Evolutionary conservation across 2,888 invertebrate species (phyloP), one percentile per base, ranked within the genome.

Genomic region (Sarcophaga caerulescens): DNA sequence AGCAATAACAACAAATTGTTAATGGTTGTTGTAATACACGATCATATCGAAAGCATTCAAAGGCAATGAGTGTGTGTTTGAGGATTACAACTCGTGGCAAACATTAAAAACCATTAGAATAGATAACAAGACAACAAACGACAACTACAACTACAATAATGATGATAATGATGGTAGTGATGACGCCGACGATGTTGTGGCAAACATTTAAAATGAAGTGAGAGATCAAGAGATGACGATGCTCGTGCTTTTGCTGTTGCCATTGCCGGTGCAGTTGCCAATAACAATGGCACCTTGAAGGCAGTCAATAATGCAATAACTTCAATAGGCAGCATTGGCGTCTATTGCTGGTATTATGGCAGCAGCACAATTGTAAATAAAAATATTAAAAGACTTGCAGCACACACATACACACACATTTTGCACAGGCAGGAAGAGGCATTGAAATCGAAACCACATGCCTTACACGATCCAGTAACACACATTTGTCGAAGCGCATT

Each of bases 361-460:
- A 79, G 82, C 62, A 66, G 57, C 21, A 23, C 19, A 19, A 59
- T 35, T 71, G 14, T 17, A 11, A 47, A 17, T 23, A 25, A 35
- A 47, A 52, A 25, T 35, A 35, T 35, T 35, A 35, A 70, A 68
- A 19, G 47, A 65, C 62, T n/a, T 14, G n/a, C 52, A 68, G 10
- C 2, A 44, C 14, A 47, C 60, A 77, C 74, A 89, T 89, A 90
- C 23, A 19, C 6, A 44, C 14, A 44, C 19, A 21, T 57, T 59
- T 66, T 66, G 17, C 19, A 57, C 60, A 84, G 65, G 89, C 90
- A 92, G 90, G 90, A 91, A 91, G 90, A 91, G 70, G 47, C 75
- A 86, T 90, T 90, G 92, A 92, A 91, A 91, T 91, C 90, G 91
- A 91, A 91, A 91, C 90, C 90, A 88, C 91, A 91, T 84, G 87